Evolutionary conservation across 2,888 invertebrate species (phyloP).

Genomic region (Melanchra persicariae): DNA sequence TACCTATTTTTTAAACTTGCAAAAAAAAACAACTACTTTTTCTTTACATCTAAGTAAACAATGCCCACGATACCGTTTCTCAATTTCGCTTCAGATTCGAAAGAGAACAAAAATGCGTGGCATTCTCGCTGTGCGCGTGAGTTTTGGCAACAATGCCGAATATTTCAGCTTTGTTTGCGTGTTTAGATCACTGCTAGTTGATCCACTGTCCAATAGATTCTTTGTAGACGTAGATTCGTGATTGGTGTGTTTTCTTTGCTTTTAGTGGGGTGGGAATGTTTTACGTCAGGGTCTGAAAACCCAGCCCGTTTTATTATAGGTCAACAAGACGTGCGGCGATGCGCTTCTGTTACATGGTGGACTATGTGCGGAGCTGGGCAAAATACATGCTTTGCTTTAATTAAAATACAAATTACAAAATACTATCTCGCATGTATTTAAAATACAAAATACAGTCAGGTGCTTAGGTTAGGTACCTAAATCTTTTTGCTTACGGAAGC

Average conservation of each 20-base stretch:
- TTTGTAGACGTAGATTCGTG: constrained; percentile 22
- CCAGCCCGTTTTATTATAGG: not conserved
- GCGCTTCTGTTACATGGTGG: no score
- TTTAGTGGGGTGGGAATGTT: constrained; percentile 10
- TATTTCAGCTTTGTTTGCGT: constrained; percentile 54
- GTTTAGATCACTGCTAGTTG: constrained; percentile 30
- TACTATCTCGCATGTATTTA: no score
- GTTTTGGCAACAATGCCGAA: constrained; percentile 59
- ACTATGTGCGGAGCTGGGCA: no score
- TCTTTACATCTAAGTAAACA: constrained; percentile 24
- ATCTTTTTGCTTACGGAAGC: no score
- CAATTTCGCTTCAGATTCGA: constrained; percentile 13
- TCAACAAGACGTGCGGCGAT: not conserved
- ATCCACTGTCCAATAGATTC: constrained; percentile 43
- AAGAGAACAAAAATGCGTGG: constrained; percentile 34
- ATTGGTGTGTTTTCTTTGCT: constrained; percentile 25
- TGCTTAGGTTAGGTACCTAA: no score
- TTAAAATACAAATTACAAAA: no score
- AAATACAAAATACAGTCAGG: no score
- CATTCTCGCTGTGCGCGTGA: constrained; percentile 40
- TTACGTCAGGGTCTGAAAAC: not conserved
- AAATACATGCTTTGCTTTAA: no score
- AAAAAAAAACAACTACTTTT: not conserved
- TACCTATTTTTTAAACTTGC: not conserved
- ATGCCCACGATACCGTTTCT: constrained; percentile 6